These are phyloP conservation scores for Agrotis ipsilon DNA, from an alignment of 2,888 invertebrate genomes.

Conservation along the genomic window DNA sequence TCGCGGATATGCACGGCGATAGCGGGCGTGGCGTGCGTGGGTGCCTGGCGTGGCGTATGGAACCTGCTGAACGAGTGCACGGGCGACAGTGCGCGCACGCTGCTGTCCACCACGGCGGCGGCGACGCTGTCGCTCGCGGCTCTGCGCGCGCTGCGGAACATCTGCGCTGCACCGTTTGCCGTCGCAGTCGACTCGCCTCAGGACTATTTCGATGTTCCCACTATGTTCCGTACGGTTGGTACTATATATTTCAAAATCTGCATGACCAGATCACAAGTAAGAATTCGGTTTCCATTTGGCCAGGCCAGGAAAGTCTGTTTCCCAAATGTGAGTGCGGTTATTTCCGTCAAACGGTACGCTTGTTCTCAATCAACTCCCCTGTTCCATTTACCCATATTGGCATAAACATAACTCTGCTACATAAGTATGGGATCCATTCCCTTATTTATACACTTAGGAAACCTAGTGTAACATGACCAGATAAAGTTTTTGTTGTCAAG, in stretches of 20 bases:
- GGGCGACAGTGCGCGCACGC: conserved; percentile 90
- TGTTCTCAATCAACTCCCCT: conserved; percentile 48
- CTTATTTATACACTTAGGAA: conserved; percentile 1
- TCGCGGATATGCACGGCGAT: conserved; percentile 94
- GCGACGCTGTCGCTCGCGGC: conserved; percentile 93
- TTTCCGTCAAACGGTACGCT: conserved; percentile 25
- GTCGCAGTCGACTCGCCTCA: conserved; percentile 94
- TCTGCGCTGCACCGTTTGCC: conserved; percentile 95
- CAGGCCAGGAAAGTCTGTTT: neutral
- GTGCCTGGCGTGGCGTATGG: conserved; percentile 97
- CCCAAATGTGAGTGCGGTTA: conserved; percentile 5
- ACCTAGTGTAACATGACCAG: too few relatives aligned
- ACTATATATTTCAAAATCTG: conserved; percentile 30
- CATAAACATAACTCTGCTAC: conserved; percentile 27
- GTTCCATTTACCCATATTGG: conserved; percentile 56
- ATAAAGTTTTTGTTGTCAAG: neutral
- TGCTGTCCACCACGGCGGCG: conserved; percentile 92
- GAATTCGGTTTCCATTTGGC: neutral
- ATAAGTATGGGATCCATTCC: conserved; percentile 16
- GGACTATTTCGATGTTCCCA: conserved; percentile 96
- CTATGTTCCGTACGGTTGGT: conserved; percentile 96
- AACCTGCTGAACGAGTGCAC: conserved; percentile 94
- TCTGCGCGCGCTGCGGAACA: conserved; percentile 94
- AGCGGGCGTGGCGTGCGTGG: conserved; percentile 96
- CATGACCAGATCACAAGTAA: neutral